Base-by-base conservation (phyloP, 2,888 invertebrate genomes). In the Cephus sareptanus region DNA sequence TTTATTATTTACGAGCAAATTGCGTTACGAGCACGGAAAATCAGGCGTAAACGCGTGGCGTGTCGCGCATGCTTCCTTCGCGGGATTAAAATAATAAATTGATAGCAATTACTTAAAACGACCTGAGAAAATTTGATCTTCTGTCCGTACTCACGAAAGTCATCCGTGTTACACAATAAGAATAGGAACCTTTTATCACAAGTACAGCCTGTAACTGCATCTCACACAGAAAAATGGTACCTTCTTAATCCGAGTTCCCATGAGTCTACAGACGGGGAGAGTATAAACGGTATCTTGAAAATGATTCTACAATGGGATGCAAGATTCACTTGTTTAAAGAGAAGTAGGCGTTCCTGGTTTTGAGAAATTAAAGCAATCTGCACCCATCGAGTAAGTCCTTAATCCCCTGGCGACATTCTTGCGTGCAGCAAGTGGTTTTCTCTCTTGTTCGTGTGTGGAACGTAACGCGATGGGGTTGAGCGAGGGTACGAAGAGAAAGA, bases 401-500 rank as follows among this genome's bases (percentile, higher is more conserved):
- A 82, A 82, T 81, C 80, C 81, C 70, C 75, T 79, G 80, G 79
- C 77, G 80, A 83, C 79, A 79, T 77, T 76, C 78, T 77, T 40
- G 77, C 77, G 74, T 76, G 71, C 78, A 34, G 34, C 73, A 33
- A 35, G 37, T 30, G 69, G 23, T 34, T 71, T 34, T 73, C 56
- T 31, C 35, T 56, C 76, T 33, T 56, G 76, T 75, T 76, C 76
- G 77, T 75, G 71, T 74, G 79, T 73, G 71, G 73, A 71, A 31
- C 71, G 71, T 33, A 71, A 15, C 13, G 71, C 33, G 71, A 34
- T 71, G 71, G 71, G 71, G 71, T 34, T 71, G 71, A 31, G 71
- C 33, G 71, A 71, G 33, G 71, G 84, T 83, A 80, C 83, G 77
- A 79, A 80, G 81, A 81, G 81, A 81, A 81, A 81, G 81, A 81